Evolutionary conservation across 2,888 invertebrate genomes (phyloP).

Genomic region (Heteromurus nitidus): DNA sequence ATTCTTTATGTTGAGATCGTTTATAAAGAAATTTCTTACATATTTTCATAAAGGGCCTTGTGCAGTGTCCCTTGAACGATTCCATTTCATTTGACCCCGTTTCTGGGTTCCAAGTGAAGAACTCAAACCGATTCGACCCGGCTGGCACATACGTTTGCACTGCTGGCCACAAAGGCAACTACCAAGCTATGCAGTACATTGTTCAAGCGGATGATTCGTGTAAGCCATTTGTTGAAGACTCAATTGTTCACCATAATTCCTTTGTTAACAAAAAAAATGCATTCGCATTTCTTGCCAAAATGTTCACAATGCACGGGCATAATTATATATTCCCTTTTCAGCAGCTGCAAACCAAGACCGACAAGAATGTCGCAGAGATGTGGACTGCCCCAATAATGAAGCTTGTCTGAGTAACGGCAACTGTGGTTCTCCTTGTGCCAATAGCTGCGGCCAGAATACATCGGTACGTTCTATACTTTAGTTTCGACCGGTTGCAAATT

Average conservation of each 20-base stretch:
- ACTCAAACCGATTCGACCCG: conserved; percentile 51
- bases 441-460: conserved; percentile 78
- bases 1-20: too few species aligned
- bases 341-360: not conserved
- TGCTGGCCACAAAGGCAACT: conserved; percentile 66
- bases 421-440: conserved; percentile 61
- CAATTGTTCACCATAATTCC: not conserved
- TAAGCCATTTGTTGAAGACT: not conserved
- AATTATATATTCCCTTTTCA: too few species aligned
- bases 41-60: conserved; percentile 60
- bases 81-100: conserved; percentile 70
- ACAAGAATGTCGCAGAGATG: conserved; percentile 38
- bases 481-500: too few species aligned
- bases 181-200: conserved; percentile 63
- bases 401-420: conserved; percentile 53
- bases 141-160: conserved; percentile 69
- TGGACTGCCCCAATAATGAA: conserved; percentile 57
- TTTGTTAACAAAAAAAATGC: not conserved
- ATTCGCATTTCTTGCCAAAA: too few species aligned
- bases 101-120: conserved; percentile 67
- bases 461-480: too few species aligned
- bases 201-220: conserved; percentile 17
- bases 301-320: too few species aligned
- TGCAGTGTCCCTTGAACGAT: conserved; percentile 70
- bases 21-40: not conserved